Evolutionary conservation across 92 coral and sea anemone genomes (phyloP), one percentile per base, ranked within the genome.

Genomic region (Virgularia gustaviana): DNA sequence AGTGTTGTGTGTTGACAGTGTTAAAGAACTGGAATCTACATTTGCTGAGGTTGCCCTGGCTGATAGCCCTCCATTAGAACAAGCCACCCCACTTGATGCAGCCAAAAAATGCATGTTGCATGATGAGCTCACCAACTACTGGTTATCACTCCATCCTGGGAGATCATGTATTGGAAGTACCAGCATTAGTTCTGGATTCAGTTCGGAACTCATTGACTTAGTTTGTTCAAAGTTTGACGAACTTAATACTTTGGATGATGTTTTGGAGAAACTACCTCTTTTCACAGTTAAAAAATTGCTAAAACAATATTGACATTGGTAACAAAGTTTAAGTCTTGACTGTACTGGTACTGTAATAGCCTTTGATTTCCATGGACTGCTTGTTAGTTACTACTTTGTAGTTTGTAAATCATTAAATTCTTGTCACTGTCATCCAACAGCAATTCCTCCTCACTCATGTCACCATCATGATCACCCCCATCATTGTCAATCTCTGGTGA

Each of bases 131-230:
- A 22, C 32, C 32, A 19, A 47, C 5, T 58, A 73, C 30, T 15
- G 55, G 55, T 15, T 15, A 15, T 47, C 55, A 36, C 88, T 76
- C 65, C 81, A 84, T 33, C 45, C 28, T 63, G 83, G 84, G n/a
- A 67, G 84, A 57, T 60, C 88, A 51, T 65, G 68, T 53, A 82
- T 84, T 49, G 85, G 88, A 37, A 79, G 78, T 36, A 57, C 81
- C 20, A 84, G 85, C 72, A 58, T 84, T 18, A 44, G 49, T 23
- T 79, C 73, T 74, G 85, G 89, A 28, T 53, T 79, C 11, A 84
- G 65, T 49, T 18, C 79, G 24, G 61, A 79, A 27, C 67, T 84
- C 8, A 34, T 79, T 63, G 62, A 49, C 23, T 15, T 70, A 36
- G 75, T 78, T 65, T 65, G 53, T 34, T 54, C 79, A 63, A 15